Conservation (phyloP, 92 coral and sea anemone genomes). For the Palythoa grandiflora region DNA sequence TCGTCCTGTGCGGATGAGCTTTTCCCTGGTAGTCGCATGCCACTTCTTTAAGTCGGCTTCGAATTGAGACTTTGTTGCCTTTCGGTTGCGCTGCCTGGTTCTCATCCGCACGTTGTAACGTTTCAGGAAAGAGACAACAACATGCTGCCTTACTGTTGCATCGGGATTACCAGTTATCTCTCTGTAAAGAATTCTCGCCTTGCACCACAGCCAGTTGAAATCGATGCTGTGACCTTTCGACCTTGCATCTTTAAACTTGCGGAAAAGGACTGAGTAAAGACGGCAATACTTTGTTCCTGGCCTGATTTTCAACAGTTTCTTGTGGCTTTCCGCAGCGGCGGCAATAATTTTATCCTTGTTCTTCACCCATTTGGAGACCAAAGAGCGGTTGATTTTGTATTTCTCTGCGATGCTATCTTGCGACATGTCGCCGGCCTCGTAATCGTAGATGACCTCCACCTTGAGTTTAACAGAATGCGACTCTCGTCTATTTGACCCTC, state of each 20-base stretch:
- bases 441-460: slow-evolving; percentile 5
- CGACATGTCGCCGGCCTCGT: slow-evolving; percentile 8
- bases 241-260: slow-evolving; percentile 29
- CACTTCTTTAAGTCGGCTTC: slow-evolving; percentile 29
- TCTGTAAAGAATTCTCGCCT: slow-evolving; percentile 30
- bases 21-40: slow-evolving; percentile 46
- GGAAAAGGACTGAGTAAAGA: slow-evolving; percentile 36
- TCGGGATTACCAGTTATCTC: slow-evolving; percentile 26
- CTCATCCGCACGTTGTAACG: slow-evolving; percentile 22
- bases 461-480: slow-evolving; percentile 6
- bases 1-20: slow-evolving; percentile 36
- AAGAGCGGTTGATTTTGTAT: slow-evolving; percentile 34
- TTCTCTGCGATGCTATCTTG: slow-evolving; percentile 3
- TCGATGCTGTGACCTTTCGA: slow-evolving; percentile 40
- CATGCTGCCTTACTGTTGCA: slow-evolving; percentile 25
- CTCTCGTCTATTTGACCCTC: slow-evolving; percentile 12
- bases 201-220: slow-evolving; percentile 56
- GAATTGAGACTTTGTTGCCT: slow-evolving; percentile 30
- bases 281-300: slow-evolving; percentile 27
- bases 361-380: slow-evolving; percentile 27
- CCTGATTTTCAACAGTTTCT: slow-evolving; percentile 35
- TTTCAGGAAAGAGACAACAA: not conserved
- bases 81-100: slow-evolving; percentile 27
- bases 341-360: slow-evolving; percentile 30
- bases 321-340: slow-evolving; percentile 42